Evolutionary conservation across 2,888 invertebrate species (phyloP).

Genomic region (Nematopogon swammerdamellus): DNA sequence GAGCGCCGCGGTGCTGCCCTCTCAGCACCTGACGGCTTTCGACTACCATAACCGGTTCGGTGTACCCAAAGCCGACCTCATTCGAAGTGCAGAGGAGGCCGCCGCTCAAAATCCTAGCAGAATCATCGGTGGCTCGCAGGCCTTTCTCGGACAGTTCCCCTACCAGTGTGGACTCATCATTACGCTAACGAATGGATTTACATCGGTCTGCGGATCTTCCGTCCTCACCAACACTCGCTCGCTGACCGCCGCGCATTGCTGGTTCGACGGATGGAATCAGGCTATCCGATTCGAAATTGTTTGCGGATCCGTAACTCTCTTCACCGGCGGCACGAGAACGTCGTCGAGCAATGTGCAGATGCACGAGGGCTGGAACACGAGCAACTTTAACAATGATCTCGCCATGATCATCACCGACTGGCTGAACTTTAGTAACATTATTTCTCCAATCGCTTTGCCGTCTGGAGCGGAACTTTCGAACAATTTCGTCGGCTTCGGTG

Average conservation of each 20-base stretch:
- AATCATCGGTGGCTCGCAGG: neutral
- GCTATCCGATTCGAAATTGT: conserved; percentile 5
- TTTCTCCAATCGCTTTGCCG: too few species aligned
- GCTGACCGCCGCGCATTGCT: conserved; percentile 8
- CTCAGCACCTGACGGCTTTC: neutral
- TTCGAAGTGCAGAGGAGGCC: neutral
- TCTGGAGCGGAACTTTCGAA: too few species aligned
- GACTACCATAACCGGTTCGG: neutral
- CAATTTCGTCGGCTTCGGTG: neutral
- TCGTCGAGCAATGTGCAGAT: conserved; percentile 2
- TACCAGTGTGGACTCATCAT: conserved; percentile 12
- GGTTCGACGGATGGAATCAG: conserved; percentile 4
- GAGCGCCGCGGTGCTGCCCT: too few species aligned
- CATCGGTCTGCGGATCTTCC: conserved; percentile 20
- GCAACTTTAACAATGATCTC: conserved; percentile 15
- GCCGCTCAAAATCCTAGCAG: neutral
- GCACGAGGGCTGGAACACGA: conserved; percentile 5
- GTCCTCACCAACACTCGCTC: conserved; percentile 14
- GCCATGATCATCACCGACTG: conserved; percentile 17
- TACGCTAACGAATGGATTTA: conserved; percentile 12
- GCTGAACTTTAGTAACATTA: conserved; percentile 7
- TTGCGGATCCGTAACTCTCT: conserved; percentile 5
- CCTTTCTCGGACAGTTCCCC: neutral
- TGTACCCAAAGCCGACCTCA: neutral
- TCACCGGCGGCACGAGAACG: conserved; percentile 6